phyloP scores from a whole-genome alignment of 2,113 vertebrate species.

The Rissa tridactyla region DNA sequence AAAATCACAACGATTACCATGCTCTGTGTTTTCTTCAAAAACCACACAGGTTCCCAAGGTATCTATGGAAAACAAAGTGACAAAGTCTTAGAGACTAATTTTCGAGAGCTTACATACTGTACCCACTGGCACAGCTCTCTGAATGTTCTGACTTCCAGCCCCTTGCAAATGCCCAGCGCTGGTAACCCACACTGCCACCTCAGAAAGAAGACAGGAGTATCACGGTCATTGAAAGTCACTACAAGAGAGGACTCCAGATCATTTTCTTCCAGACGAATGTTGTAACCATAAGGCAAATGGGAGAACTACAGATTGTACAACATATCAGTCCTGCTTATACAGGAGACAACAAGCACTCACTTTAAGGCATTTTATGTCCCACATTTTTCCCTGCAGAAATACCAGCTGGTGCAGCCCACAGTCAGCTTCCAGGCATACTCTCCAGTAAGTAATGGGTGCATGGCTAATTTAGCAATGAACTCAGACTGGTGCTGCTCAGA shows the following conservation, averaged over 20 bases:
- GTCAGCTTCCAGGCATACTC: neutral
- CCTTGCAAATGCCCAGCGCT: neutral
- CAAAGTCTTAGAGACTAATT: neutral
- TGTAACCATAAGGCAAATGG: neutral
- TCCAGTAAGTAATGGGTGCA: neutral
- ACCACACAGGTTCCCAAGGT: constrained; percentile 89
- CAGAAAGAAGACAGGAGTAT: neutral
- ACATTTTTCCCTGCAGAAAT: neutral
- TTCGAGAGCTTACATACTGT: neutral
- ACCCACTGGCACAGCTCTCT: neutral
- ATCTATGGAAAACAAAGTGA: constrained; percentile 73
- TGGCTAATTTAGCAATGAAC: neutral
- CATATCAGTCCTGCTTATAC: accelerated
- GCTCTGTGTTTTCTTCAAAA: constrained; percentile 86
- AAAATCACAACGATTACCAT: constrained; percentile 70
- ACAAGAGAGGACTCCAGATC: neutral
- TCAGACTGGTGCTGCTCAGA: neutral
- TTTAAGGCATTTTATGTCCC: neutral
- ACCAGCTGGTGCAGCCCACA: neutral
- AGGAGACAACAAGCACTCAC: neutral
- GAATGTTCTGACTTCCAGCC: neutral
- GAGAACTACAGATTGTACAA: neutral
- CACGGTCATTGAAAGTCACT: accelerated
- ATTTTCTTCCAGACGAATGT: neutral
- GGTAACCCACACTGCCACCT: neutral